Evolutionary conservation across 2,797 vertebrate genomes (phyloP).

Genomic region (Trematomus bernacchii): DNA sequence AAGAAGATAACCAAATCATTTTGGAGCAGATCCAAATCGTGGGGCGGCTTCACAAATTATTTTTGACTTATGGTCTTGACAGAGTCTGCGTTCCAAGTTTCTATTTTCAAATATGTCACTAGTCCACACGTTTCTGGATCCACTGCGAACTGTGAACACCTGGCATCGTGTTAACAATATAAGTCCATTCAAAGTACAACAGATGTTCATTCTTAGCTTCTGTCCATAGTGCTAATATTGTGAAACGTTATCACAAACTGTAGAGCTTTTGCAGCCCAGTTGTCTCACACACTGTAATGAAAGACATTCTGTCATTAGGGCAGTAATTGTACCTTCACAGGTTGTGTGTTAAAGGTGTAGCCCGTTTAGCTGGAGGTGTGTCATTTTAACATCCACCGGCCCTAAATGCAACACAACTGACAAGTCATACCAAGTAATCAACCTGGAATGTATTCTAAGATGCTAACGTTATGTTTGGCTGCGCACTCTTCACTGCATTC

Average conservation of each 20-base stretch:
- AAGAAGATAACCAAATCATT: too few relatives aligned
- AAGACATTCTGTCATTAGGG: conserved; percentile 1
- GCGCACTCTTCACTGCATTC: conserved; percentile 21
- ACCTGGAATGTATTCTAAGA: conserved; percentile 29
- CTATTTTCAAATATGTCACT: background rate
- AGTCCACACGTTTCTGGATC: background rate
- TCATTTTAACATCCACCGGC: background rate
- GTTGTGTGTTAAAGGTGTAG: conserved; percentile 36
- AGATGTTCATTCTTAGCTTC: background rate
- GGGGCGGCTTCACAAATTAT: too few relatives aligned
- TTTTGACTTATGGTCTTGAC: too few relatives aligned
- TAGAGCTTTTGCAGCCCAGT: background rate
- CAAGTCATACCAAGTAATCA: conserved; percentile 6
- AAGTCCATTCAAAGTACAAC: background rate
- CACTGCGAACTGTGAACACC: background rate
- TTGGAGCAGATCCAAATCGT: too few relatives aligned
- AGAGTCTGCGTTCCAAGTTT: background rate
- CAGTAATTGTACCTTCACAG: background rate
- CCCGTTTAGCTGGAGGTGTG: conserved; percentile 25
- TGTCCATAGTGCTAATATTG: background rate
- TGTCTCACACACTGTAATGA: background rate
- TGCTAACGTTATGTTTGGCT: background rate
- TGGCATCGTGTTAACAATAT: background rate
- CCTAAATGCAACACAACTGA: conserved; percentile 16
- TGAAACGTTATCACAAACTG: background rate